Evolutionary conservation across 2,888 invertebrate genomes (phyloP).

Genomic region (Amiota mariae): DNA sequence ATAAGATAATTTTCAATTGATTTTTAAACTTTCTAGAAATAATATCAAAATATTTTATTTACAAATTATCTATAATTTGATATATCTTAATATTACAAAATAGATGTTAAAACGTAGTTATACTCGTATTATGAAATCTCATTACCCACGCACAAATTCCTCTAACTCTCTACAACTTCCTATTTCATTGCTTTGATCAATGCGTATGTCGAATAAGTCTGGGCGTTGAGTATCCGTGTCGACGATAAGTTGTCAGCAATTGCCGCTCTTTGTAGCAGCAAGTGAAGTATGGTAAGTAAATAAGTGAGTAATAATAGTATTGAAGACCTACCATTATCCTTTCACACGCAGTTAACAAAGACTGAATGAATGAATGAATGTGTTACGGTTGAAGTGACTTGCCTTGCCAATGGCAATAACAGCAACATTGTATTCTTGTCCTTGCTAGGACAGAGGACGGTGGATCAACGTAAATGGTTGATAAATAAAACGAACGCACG

Average conservation of each 20-base stretch:
- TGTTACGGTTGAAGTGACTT: not conserved
- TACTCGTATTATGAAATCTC: not conserved
- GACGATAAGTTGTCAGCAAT: not conserved
- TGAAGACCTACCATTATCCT: constrained; percentile 63
- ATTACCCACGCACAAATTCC: not conserved
- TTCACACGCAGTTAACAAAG: constrained; percentile 64
- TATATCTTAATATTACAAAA: no score
- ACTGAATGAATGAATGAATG: constrained; percentile 18
- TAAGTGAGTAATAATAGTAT: constrained; percentile 36
- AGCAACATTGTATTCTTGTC: not conserved
- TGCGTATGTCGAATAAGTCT: not conserved
- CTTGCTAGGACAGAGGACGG: constrained; percentile 37
- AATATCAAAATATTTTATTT: no score
- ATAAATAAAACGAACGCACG: constrained; percentile 50
- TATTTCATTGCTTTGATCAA: no score
- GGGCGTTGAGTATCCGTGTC: not conserved
- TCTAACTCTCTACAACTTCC: not conserved
- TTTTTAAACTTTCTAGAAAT: no score
- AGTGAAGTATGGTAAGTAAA: constrained; percentile 54
- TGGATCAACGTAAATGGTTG: constrained; percentile 26
- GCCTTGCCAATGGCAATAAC: not conserved
- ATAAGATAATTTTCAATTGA: no score
- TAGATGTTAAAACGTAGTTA: no score
- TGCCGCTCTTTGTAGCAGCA: constrained; percentile 43
- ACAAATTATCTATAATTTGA: no score